Base-by-base conservation (phyloP, 2,888 invertebrate species). In the Sphecodes monilicornis region DNA sequence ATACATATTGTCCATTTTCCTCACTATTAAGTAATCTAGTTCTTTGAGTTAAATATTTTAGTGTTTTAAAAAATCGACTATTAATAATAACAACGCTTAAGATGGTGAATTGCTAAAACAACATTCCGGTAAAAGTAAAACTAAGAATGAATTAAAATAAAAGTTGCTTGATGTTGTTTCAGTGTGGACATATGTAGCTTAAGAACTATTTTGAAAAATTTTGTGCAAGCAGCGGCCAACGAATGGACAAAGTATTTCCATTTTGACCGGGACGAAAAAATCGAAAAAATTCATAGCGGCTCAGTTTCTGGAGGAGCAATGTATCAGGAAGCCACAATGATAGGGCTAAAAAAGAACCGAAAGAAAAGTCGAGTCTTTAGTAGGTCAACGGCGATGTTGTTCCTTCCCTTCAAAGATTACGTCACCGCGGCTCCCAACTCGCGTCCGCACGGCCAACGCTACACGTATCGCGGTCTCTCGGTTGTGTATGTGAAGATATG, bases 301-400 rank as follows among this genome's bases (percentile, higher is more conserved):
- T 22, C 10, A 22, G 3, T 22, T 32, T 36, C 22, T 13, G 22
- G 1, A 13, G 39, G 68, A 50, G 57, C 46, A 0, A 10, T 18
- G 22, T 16, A 50, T 60, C n/a, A 29, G 29, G 78, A 78, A 64
- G 76, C 57, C 80, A 78, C 80, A 85, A 84, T 86, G 85, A 80
- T 79, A 90, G 90, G 86, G 88, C 88, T 82, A 77, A 72, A 80
- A 81, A 84, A 77, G 86, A 84, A 83, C 78, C 32, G 87, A 82
- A 75, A 85, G 86, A 88, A 86, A 89, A 89, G 86, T 89, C 82
- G 68, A 84, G 84, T 85, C 89, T 92, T 92, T 92, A 93, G 93
- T 93, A 91, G 93, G 93, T 93, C 93, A 93, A 91, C 92, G 88
- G 84, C 88, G 88, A 91, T 91, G 91, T 91, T 89, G 86, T 91